Percentiles rank a stretch among this genome's conserved stretches.
These are phyloP conservation scores for Tetragonula clypearis DNA, from an alignment of 1,140 invertebrate species.

Conservation along the genomic window DNA sequence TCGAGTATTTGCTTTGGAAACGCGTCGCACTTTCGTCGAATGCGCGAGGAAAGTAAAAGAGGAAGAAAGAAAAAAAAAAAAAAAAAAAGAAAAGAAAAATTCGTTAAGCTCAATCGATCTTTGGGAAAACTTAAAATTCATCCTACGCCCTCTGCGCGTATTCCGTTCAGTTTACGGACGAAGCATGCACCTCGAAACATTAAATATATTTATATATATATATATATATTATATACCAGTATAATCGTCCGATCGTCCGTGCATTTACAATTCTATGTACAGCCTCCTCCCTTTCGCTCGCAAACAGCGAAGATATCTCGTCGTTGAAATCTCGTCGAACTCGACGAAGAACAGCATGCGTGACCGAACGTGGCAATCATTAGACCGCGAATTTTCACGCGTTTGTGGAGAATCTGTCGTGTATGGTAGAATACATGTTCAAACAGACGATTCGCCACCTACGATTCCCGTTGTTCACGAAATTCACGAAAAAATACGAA, in stretches of 20 bases:
- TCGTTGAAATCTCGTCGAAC: background rate
- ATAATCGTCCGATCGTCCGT: conserved; percentile 22
- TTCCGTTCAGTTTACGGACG: background rate
- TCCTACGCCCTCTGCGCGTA: background rate
- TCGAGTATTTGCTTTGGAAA: conserved; percentile 33
- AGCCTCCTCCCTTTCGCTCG: background rate
- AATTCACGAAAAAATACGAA: background rate
- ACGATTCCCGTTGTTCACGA: background rate
- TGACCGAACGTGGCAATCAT: background rate
- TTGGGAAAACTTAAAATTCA: conserved; percentile 4
- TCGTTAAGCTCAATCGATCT: background rate
- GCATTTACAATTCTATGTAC: conserved; percentile 39
- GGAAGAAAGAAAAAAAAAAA: background rate
- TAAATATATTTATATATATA: conserved; percentile 14
- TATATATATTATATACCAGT: background rate
- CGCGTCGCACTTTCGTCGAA: background rate
- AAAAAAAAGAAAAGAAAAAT: background rate
- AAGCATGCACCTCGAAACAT: conserved; percentile 36
- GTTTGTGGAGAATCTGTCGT: background rate
- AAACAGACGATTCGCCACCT: background rate
- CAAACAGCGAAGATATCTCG: background rate
- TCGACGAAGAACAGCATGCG: conserved; percentile 2
- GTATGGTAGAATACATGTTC: background rate
- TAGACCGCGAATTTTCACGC: background rate
- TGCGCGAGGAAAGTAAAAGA: background rate